A percentile compares a stretch with the other conserved stretches of the same genome.
Evolutionary conservation across 2,113 vertebrate genomes (phyloP).

Genomic region (Sarotherodon lohbergeri): DNA sequence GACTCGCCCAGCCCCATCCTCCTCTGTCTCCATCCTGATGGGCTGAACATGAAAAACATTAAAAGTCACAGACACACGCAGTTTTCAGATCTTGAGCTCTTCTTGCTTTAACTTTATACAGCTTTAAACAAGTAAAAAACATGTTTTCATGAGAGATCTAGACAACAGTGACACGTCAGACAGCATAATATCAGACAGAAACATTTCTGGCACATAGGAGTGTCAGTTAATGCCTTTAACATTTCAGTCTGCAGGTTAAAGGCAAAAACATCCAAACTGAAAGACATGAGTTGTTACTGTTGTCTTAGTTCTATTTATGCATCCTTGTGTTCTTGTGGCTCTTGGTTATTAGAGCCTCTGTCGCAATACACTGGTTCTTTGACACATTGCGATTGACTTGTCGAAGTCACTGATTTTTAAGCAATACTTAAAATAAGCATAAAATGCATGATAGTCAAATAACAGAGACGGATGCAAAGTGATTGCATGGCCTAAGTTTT

Average conservation of each 20-base stretch:
- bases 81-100: background rate
- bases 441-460: background rate
- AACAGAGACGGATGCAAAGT: background rate
- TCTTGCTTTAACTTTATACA: background rate
- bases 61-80: background rate
- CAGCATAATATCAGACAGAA: background rate
- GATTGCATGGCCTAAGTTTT: background rate
- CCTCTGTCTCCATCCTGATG: conserved; percentile 64
- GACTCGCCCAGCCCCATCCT: conserved; percentile 79
- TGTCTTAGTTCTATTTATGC: background rate
- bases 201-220: accelerated
- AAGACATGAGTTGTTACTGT: background rate
- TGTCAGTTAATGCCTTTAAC: background rate
- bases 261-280: background rate
- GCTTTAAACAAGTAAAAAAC: background rate
- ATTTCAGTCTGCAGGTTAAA: background rate
- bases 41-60: background rate
- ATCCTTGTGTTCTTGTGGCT: background rate
- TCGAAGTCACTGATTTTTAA: background rate
- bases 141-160: background rate
- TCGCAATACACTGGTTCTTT: background rate
- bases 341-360: background rate
- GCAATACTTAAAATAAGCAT: background rate
- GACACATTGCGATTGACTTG: background rate
- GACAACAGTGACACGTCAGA: background rate